phyloP scores from a whole-genome alignment of 1,140 invertebrate genomes.

The Drosophila kikkawai region DNA sequence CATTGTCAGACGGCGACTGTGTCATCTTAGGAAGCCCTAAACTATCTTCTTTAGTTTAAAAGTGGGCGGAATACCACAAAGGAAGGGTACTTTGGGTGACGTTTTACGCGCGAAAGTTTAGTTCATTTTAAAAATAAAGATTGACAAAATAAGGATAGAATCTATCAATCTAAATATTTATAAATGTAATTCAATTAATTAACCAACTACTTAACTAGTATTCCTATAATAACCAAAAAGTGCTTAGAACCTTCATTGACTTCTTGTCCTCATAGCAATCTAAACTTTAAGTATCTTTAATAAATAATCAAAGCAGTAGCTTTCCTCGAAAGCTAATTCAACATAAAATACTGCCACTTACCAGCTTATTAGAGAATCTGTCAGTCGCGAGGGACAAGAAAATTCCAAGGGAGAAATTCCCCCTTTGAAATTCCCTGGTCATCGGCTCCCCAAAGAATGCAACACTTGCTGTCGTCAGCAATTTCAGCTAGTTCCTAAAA shows the following conservation, averaged over 20 bases:
- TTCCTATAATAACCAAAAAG: background rate
- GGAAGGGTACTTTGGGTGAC: background rate
- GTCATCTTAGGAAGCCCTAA: background rate
- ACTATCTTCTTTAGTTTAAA: conserved; percentile 1
- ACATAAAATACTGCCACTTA: background rate
- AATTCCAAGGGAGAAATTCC: background rate
- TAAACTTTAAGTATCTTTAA: no score
- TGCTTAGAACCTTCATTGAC: rapidly evolving
- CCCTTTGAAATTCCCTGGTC: background rate
- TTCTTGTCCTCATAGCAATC: background rate
- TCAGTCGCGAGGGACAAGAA: background rate
- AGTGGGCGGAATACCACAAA: background rate
- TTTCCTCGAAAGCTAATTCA: background rate
- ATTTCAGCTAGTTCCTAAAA: conserved; percentile 7
- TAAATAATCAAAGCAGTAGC: background rate
- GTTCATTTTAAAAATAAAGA: background rate
- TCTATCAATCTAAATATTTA: background rate
- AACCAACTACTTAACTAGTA: background rate
- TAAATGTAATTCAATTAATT: no score
- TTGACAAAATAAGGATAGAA: background rate
- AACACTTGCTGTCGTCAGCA: conserved; percentile 19
- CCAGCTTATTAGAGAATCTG: background rate
- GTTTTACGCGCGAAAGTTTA: background rate
- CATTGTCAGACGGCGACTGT: conserved; percentile 10
- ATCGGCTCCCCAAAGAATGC: conserved; percentile 35